Base-by-base conservation (phyloP, 2,797 vertebrate genomes). In the Argentina silus region DNA sequence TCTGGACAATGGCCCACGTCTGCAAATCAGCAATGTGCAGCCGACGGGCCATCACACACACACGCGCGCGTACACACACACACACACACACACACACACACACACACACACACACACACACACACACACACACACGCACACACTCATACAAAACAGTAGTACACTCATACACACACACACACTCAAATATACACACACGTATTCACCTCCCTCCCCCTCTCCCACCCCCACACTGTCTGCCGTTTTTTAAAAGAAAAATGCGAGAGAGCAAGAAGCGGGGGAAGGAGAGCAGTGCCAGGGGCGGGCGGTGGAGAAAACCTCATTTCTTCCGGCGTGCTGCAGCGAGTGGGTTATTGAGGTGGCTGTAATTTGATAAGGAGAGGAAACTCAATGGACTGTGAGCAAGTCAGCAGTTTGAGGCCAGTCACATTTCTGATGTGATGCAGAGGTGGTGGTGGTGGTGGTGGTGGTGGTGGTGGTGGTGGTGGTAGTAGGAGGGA, bases 341-440 rank as follows among this genome's bases (percentile, higher is more conserved):
- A 89, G 91, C 87, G 88, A 88, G 86, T 90, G 89, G 89, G 89
- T 93, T 93, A 93, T 93, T 92, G 91, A 93, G 92, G 91, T 93
- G 91, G 89, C 91, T 94, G 90, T 93, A 93, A 94, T 93, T 93
- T 93, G 90, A 92, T 94, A 92, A 92, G 90, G 84, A 92, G 90
- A 92, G 87, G 90, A 92, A 93, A 91, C 90, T 90, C 91, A 89
- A 87, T 90, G 89, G 91, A 90, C 89, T 87, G 81, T 86, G 81
- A 91, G 88, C 87, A 85, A 90, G 87, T 94, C 91, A 91, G 90
- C 93, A 93, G 76, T 93, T 94, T 93, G 87, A 90, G 83, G 85
- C 90, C 87, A 90, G 90, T 91, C 90, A 89, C 91, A 90, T 90
- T 92, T 91, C 86, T 91, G 90, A 88, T 91, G 90, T 78, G 88